Evolutionary conservation across 2,888 invertebrate genomes (phyloP).

Genomic region (Villa cingulata): DNA sequence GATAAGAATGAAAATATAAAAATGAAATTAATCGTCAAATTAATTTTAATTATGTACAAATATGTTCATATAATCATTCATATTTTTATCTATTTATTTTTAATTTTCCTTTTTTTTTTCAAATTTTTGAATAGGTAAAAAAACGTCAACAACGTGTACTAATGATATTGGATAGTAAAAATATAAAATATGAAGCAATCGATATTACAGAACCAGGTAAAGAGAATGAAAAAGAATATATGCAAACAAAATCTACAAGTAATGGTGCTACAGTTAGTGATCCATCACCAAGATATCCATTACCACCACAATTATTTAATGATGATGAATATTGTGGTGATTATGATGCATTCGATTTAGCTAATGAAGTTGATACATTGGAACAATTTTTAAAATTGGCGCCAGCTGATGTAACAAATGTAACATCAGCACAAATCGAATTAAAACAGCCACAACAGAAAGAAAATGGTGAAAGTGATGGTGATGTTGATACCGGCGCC

Average conservation of each 20-base stretch:
- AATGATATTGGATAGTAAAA: conserved; percentile 86
- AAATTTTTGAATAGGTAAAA: conserved; percentile 55
- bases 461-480: conserved; percentile 26
- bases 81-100: no score
- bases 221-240: conserved; percentile 77
- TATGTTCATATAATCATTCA: no score
- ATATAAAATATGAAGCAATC: conserved; percentile 74
- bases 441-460: conserved; percentile 14
- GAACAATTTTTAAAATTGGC: conserved; percentile 75
- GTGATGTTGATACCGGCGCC: conserved; percentile 32
- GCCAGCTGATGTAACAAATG: conserved; percentile 38
- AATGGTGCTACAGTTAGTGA: conserved; percentile 61
- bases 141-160: conserved; percentile 88
- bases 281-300: conserved; percentile 58
- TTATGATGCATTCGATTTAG: conserved; percentile 82
- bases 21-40: no score
- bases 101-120: no score
- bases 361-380: conserved; percentile 80
- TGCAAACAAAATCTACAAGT: conserved; percentile 75
- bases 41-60: no score
- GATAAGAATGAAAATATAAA: no score
- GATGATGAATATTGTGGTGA: conserved; percentile 80
- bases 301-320: conserved; percentile 91
- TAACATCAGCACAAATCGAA: conserved; percentile 38
- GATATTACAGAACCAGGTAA: conserved; percentile 91